Percentiles rank a stretch among this genome's conserved stretches.
phyloP scores from a whole-genome alignment of 1,140 invertebrate genomes.

The Scaptomyza pallida region DNA sequence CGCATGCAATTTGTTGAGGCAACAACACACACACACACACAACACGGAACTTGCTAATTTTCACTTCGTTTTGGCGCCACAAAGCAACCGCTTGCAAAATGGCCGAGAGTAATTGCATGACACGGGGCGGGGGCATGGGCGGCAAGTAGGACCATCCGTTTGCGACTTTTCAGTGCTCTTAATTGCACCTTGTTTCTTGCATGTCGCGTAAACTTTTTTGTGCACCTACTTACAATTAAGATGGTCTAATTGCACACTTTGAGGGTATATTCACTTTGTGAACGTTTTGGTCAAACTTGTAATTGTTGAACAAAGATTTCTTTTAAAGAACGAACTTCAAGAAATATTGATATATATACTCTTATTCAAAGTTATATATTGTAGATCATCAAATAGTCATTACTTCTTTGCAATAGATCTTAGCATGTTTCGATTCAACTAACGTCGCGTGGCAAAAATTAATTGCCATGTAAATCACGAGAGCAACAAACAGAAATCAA shows the following conservation, averaged over 20 bases:
- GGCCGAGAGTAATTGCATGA: too few relatives aligned
- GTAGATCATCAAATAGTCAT: constrained; percentile 43
- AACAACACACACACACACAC: constrained; percentile 2
- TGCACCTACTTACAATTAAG: constrained; percentile 37
- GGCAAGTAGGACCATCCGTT: background rate
- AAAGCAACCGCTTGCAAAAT: constrained; percentile 18
- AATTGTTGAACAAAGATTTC: too few relatives aligned
- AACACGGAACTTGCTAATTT: constrained; percentile 78
- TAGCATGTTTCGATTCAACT: constrained; percentile 37
- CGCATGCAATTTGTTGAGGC: constrained; percentile 74
- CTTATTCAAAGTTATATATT: background rate
- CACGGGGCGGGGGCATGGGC: too few relatives aligned
- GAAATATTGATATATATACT: background rate
- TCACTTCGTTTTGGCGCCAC: constrained; percentile 62
- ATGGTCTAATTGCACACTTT: background rate
- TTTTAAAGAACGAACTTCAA: too few relatives aligned
- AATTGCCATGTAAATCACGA: constrained; percentile 64
- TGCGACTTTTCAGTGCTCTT: constrained; percentile 51
- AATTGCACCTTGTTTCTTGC: constrained; percentile 76
- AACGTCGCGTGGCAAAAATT: constrained; percentile 67
- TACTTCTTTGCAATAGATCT: background rate
- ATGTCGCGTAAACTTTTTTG: constrained; percentile 67
- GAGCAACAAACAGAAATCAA: constrained; percentile 48
- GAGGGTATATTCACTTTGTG: constrained; percentile 2
- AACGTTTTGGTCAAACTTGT: background rate